phyloP scores from a whole-genome alignment of 2,888 invertebrate species.

The Phyto melanocephala region DNA sequence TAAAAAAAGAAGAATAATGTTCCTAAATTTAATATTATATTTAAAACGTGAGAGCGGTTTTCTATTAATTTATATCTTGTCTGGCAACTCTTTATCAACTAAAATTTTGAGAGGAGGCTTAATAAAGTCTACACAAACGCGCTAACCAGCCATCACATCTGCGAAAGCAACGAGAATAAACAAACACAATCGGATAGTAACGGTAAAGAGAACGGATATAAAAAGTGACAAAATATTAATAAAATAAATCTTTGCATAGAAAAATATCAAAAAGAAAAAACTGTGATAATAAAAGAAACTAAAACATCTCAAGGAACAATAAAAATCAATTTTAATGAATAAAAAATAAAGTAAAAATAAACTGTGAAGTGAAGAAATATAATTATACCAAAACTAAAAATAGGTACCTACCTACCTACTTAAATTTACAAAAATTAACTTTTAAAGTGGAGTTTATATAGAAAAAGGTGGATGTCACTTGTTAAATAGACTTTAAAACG shows the following conservation, averaged over 20 bases:
- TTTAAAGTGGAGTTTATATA: slow-evolving; percentile 1
- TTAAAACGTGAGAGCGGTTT: neutral
- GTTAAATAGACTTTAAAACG: neutral
- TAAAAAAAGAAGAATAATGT: no score
- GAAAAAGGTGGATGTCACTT: neutral
- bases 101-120: slow-evolving; percentile 17
- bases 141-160: slow-evolving; percentile 31
- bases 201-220: slow-evolving; percentile 56
- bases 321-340: slow-evolving; percentile 12
- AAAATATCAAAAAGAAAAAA: slow-evolving; percentile 3
- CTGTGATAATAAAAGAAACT: slow-evolving; percentile 8
- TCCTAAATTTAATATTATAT: no score
- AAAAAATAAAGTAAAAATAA: neutral
- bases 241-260: slow-evolving; percentile 10
- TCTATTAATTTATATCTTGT: neutral
- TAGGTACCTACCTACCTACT: no score
- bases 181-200: slow-evolving; percentile 46
- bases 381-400: neutral
- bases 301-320: neutral
- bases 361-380: no score
- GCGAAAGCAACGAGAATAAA: slow-evolving; percentile 46
- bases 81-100: slow-evolving; percentile 33
- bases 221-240: slow-evolving; percentile 33
- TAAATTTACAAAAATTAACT: neutral
- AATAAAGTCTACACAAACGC: neutral